Percentiles rank a stretch among this genome's conserved stretches.
Conservation (phyloP, 2,888 invertebrate species). For the Arrhopalites spinosus region DNA sequence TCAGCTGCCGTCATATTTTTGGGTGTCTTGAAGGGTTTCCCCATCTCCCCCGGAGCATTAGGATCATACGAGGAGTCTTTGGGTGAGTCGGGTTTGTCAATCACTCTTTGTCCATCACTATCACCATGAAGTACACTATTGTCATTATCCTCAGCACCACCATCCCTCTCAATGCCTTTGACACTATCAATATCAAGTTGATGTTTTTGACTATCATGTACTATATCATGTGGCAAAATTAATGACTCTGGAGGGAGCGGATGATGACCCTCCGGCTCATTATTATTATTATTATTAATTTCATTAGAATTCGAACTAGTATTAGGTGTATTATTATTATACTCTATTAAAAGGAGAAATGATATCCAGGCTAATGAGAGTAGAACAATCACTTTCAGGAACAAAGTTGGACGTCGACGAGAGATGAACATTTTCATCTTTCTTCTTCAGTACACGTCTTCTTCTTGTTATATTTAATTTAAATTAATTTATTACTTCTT, state of each 20-base stretch:
- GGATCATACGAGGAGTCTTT: conserved; percentile 22
- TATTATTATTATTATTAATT: conserved; percentile 25
- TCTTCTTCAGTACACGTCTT: neutral
- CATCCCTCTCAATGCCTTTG: neutral
- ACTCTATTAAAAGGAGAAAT: conserved; percentile 31
- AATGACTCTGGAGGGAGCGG: conserved; percentile 18
- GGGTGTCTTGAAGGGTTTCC: conserved; percentile 79
- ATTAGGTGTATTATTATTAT: conserved; percentile 14
- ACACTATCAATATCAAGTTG: neutral
- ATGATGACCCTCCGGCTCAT: neutral
- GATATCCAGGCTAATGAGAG: conserved; percentile 35
- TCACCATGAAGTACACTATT: neutral
- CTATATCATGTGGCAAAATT: conserved; percentile 26
- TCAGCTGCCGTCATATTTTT: conserved; percentile 83
- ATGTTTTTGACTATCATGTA: conserved; percentile 21
- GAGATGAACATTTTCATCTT: conserved; percentile 22
- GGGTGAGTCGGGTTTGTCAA: conserved; percentile 1
- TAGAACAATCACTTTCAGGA: conserved; percentile 29
- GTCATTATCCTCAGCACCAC: conserved; percentile 1
- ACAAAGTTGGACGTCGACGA: conserved; percentile 24
- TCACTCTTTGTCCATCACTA: conserved; percentile 14
- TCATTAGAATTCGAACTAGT: conserved; percentile 6
- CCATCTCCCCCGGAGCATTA: conserved; percentile 74
- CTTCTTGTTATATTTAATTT: neutral
- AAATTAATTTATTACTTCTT: neutral